Conservation (phyloP, 2,113 vertebrate genomes). For the Pterocles burchelli region DNA sequence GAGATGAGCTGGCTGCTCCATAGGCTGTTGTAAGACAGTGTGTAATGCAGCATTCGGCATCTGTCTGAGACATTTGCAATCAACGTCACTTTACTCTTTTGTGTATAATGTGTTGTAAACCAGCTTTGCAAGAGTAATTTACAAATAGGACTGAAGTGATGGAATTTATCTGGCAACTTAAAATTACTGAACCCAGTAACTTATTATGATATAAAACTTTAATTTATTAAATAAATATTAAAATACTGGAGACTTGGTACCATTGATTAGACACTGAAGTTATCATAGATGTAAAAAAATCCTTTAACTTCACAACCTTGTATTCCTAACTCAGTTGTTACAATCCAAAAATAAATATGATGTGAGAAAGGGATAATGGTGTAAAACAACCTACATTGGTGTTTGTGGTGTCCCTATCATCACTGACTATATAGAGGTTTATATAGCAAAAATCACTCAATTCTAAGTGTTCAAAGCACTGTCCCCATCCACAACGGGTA, state of each 20-base stretch:
- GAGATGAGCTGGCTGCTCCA: neutral
- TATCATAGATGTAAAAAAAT: neutral
- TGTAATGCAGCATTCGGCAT: neutral
- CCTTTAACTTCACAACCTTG: neutral
- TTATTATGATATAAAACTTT: neutral
- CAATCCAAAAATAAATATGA: neutral
- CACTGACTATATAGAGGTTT: neutral
- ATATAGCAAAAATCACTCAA: neutral
- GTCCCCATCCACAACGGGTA: neutral
- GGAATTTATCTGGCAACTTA: constrained; percentile 1
- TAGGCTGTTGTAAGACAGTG: neutral
- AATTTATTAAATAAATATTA: constrained; percentile 11
- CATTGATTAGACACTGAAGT: neutral
- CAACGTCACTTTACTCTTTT: neutral
- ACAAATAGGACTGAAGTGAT: neutral
- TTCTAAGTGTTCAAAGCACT: neutral
- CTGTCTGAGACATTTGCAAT: neutral
- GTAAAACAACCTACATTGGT: neutral
- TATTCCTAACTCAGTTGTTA: neutral
- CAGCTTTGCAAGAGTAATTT: constrained; percentile 29
- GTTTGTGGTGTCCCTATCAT: neutral
- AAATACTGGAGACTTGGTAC: neutral
- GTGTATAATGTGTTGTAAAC: neutral
- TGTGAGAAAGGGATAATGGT: neutral
- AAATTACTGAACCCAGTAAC: constrained; percentile 12